Evolutionary conservation across 2,113 vertebrate species (phyloP).

Genomic region (Podocnemis expansa): DNA sequence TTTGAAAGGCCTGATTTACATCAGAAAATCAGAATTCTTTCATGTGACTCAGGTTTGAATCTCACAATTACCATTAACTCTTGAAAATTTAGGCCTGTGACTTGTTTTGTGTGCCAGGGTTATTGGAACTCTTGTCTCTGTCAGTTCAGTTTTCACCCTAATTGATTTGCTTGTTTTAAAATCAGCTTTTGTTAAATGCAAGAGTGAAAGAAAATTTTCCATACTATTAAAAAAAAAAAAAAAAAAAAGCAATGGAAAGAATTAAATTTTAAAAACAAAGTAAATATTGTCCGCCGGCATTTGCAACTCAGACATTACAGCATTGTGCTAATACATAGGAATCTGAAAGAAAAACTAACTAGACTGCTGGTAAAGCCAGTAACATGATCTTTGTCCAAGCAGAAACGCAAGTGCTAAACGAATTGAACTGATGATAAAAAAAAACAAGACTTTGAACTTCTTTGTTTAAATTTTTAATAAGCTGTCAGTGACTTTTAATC

Average conservation of each 20-base stretch:
- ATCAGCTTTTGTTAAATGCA: not conserved
- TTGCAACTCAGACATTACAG: not conserved
- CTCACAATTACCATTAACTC: not conserved
- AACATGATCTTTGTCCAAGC: not conserved
- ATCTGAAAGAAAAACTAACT: not conserved
- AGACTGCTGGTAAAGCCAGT: not conserved
- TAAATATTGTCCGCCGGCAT: not conserved
- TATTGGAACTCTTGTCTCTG: not conserved
- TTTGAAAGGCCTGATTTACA: slow-evolving; percentile 15
- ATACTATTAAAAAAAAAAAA: not conserved
- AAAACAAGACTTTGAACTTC: not conserved
- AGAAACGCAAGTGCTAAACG: not conserved
- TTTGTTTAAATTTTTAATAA: not conserved
- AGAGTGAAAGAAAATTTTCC: not conserved
- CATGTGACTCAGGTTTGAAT: not conserved
- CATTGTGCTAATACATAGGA: not conserved
- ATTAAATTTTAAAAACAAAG: not conserved
- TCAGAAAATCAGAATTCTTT: not conserved
- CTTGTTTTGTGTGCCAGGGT: not conserved
- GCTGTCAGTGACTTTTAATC: not conserved
- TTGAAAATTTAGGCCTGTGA: not conserved
- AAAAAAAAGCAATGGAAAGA: not conserved
- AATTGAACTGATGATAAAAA: not conserved
- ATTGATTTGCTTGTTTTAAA: not conserved
- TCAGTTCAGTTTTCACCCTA: not conserved